A percentile compares a stretch with the other conserved stretches of the same genome.
Evolutionary conservation across 1,140 invertebrate genomes (phyloP).

Genomic region (Achroia grisella): DNA sequence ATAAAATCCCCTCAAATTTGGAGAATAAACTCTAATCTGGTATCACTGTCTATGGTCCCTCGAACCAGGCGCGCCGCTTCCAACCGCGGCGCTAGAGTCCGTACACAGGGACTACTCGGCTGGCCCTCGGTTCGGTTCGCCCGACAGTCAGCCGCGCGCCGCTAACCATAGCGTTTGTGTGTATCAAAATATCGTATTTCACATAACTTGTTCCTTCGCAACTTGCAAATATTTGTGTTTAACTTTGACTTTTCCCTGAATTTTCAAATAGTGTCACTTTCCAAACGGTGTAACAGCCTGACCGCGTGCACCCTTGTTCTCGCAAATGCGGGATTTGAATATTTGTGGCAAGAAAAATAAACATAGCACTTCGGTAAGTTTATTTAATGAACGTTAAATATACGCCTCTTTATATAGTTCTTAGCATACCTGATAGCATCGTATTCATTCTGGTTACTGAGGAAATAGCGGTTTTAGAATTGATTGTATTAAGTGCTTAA

Average conservation of each 20-base stretch:
- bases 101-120: conserved; percentile 4
- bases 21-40: no score
- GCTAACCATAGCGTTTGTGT: conserved; percentile 22
- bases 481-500: no score
- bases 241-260: conserved; percentile 33
- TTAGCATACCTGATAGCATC: background rate
- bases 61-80: conserved; percentile 38
- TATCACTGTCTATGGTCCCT: conserved; percentile 59
- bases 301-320: conserved; percentile 37
- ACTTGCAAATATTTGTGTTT: conserved; percentile 47
- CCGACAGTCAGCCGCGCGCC: conserved; percentile 11
- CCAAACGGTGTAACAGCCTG: conserved; percentile 36
- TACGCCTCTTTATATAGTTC: conserved; percentile 26
- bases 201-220: conserved; percentile 35
- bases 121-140: conserved; percentile 32
- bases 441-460: conserved; percentile 2
- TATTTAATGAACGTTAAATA: conserved; percentile 27
- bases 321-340: conserved; percentile 49
- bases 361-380: conserved; percentile 63
- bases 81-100: conserved; percentile 8
- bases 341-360: conserved; percentile 52
- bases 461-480: background rate
- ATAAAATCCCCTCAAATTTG: no score
- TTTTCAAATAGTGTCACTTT: conserved; percentile 42
- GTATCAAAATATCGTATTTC: conserved; percentile 20